phyloP scores from a whole-genome alignment of 2,888 invertebrate genomes.

The Micoletzkya japonica region DNA sequence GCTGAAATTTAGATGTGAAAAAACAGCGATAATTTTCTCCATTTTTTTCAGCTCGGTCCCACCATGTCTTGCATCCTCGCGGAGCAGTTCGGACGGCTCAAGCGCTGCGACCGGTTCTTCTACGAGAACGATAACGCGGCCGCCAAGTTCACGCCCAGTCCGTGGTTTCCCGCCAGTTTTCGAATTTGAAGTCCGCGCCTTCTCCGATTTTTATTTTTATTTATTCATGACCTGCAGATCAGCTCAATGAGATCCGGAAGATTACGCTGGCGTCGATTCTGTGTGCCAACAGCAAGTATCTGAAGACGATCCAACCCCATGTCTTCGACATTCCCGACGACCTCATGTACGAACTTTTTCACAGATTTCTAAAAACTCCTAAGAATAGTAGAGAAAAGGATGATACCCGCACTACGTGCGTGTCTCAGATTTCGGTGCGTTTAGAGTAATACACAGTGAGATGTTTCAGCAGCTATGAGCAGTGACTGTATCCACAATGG shows the following conservation, averaged over 20 bases:
- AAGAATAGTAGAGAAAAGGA: too few relatives aligned
- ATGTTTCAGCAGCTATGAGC: too few relatives aligned
- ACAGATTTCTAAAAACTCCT: too few relatives aligned
- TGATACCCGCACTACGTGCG: too few relatives aligned
- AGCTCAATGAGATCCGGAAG: slow-evolving; percentile 83
- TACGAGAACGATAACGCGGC: slow-evolving; percentile 69
- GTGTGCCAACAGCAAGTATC: slow-evolving; percentile 85
- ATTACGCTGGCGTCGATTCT: slow-evolving; percentile 81
- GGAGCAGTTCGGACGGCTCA: slow-evolving; percentile 72
- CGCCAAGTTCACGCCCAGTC: slow-evolving; percentile 60
- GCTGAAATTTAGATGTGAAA: background rate
- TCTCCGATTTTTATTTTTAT: background rate
- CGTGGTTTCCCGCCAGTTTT: slow-evolving; percentile 59
- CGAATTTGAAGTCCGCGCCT: background rate
- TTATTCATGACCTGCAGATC: slow-evolving; percentile 65
- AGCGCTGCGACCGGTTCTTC: slow-evolving; percentile 92
- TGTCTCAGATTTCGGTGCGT: too few relatives aligned
- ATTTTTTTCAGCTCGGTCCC: slow-evolving; percentile 74
- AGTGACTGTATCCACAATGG: too few relatives aligned
- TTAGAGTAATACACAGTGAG: too few relatives aligned
- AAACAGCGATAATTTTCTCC: background rate
- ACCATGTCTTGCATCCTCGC: slow-evolving; percentile 95
- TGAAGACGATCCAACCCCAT: slow-evolving; percentile 83
- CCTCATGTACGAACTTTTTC: slow-evolving; percentile 44
- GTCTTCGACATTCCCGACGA: slow-evolving; percentile 80